Percentiles rank a stretch among this genome's conserved stretches.
Conservation (phyloP, 2,797 vertebrate genomes). For the Darevskia mixta region DNA sequence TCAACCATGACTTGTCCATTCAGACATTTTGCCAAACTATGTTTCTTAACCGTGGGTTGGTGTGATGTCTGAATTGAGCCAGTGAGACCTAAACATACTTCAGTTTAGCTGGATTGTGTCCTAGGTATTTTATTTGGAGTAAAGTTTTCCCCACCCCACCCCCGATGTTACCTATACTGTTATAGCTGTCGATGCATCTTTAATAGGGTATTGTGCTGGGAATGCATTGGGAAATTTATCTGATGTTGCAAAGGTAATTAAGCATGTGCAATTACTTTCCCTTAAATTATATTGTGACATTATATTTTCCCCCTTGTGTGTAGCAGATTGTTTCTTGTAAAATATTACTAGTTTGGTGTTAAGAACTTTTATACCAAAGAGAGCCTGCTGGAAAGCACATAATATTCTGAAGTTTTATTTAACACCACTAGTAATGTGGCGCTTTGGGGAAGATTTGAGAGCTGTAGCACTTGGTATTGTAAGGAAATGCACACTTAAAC, state of each 20-base stretch:
- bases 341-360: constrained; percentile 78
- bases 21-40: not conserved
- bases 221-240: constrained; percentile 76
- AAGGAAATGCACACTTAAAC: constrained; percentile 62
- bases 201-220: constrained; percentile 71
- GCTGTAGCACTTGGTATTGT: constrained; percentile 61
- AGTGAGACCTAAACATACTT: constrained; percentile 13
- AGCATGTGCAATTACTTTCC: constrained; percentile 79
- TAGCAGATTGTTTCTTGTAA: constrained; percentile 78
- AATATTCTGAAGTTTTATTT: constrained; percentile 68
- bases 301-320: constrained; percentile 71
- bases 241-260: constrained; percentile 74
- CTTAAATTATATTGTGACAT: constrained; percentile 67
- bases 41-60: not conserved
- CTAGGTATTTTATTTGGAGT: constrained; percentile 61
- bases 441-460: constrained; percentile 75
- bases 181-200: constrained; percentile 75
- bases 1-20: not conserved
- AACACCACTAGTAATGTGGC: constrained; percentile 74
- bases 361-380: constrained; percentile 85
- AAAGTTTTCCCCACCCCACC: constrained; percentile 46
- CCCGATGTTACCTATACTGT: constrained; percentile 73
- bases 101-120: constrained; percentile 23
- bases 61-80: constrained; percentile 5
- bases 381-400: constrained; percentile 83